Conservation (phyloP, 2,113 vertebrate species). For the Empidonax traillii region DNA sequence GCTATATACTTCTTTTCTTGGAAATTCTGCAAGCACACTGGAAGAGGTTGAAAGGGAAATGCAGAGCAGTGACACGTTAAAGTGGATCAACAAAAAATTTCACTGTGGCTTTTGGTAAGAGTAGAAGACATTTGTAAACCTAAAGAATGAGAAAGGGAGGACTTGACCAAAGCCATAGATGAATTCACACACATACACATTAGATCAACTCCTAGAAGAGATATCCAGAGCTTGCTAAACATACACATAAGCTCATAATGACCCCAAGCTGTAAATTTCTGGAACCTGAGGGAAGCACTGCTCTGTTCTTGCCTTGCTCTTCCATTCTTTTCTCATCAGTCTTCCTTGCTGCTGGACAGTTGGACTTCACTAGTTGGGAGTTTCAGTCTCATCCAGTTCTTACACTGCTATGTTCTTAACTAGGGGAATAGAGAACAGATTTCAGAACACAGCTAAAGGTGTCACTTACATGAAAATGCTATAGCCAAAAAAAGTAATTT, state of each 20-base stretch:
- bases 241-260: background rate
- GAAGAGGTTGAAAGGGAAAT: background rate
- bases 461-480: background rate
- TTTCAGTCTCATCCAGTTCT: background rate
- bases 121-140: background rate
- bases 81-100: background rate
- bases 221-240: background rate
- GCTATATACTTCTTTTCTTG: background rate
- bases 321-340: background rate
- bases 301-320: background rate
- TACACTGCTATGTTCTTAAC: background rate
- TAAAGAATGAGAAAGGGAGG: background rate
- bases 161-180: background rate
- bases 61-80: background rate
- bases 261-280: background rate
- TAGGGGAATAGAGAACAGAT: background rate
- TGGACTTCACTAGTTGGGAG: background rate
- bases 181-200: background rate
- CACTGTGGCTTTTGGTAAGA: background rate
- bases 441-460: background rate
- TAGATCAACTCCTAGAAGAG: background rate
- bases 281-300: background rate
- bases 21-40: background rate
- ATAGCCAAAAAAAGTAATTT: background rate
- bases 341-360: background rate